A percentile compares a stretch with the other conserved stretches of the same genome.
Conservation (phyloP, 2,888 invertebrate species). For the Biston betularia region DNA sequence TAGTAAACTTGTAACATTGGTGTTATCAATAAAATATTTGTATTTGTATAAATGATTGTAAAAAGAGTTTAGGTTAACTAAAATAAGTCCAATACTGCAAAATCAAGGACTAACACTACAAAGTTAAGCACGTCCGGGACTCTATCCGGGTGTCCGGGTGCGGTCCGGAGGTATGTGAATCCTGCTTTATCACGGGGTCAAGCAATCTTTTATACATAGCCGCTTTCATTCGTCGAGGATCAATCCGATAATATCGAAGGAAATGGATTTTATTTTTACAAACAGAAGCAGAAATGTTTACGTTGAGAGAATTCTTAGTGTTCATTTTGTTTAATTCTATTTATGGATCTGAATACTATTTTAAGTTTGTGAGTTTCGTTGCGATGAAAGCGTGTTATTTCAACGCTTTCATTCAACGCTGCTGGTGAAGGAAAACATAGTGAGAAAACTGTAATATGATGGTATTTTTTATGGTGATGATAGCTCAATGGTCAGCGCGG, state of each 20-base stretch:
- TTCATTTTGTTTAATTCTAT: not conserved
- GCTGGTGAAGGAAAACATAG: too few species aligned
- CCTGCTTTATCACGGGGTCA: conserved; percentile 17
- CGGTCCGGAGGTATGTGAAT: not conserved
- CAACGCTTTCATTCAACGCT: too few species aligned
- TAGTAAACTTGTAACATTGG: too few species aligned
- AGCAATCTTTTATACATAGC: conserved; percentile 28
- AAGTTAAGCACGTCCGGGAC: not conserved
- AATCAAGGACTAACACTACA: not conserved
- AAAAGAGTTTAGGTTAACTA: too few species aligned
- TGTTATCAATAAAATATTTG: too few species aligned
- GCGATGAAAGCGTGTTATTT: too few species aligned
- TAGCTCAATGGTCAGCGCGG: too few species aligned
- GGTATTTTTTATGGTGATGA: too few species aligned
- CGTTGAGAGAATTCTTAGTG: not conserved
- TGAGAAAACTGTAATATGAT: too few species aligned
- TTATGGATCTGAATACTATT: not conserved
- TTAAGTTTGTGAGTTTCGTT: not conserved
- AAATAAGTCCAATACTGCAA: too few species aligned
- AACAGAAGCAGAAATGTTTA: not conserved
- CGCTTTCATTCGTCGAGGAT: conserved; percentile 12
- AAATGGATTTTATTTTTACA: conserved; percentile 17
- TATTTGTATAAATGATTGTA: too few species aligned
- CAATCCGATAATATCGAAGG: conserved; percentile 12
- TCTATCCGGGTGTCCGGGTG: too few species aligned